Base-by-base conservation (phyloP, 2,888 invertebrate genomes). In the Muschampia plurimacula region DNA sequence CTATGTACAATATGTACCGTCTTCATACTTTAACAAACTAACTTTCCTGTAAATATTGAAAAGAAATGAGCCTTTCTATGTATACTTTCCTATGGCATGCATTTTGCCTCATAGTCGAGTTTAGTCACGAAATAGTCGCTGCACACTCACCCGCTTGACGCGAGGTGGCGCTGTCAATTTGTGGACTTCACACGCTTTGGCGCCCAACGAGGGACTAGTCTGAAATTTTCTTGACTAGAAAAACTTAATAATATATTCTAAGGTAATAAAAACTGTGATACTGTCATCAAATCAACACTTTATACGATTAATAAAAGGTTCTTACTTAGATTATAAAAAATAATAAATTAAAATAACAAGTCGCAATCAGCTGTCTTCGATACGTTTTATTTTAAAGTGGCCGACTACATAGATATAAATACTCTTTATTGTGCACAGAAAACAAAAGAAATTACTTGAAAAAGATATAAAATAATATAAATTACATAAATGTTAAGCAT, bases 111-210 rank as follows among this genome's bases (percentile, higher is more conserved):
- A 86, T 91, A 80, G 60, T 77, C 76, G 65, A 92, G 87, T 92
- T 81, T 76, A 77, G 91, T 92, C 92, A 92, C 92, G 92, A 82
- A 90, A 75, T 89, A 83, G 76, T 77, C 82, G 78, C 78, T 83
- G 85, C 83, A 82, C 83, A 84, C 70, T 72, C 76, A 77, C 80
- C 15, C 55, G 55, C 22, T 79, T 83, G 84, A 79, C 86, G 84
- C 82, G 83, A 90, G 91, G 87, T 87, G 90, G 88, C 89, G 86
- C 87, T 90, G 91, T 89, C 91, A 90, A 89, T 89, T 90, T 89
- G 84, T 82, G 81, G 83, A 76, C 60, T 71, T 74, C 68, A 75
- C 78, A 81, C 79, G 77, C 82, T 86, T 89, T 90, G 89, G 89
- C 88, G 87, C 90, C 88, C 89, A 86, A 82, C 84, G 67, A 46